A percentile compares a stretch with the other conserved stretches of the same genome.
Evolutionary conservation across 2,888 invertebrate genomes (phyloP).

Genomic region (Drosophila atripex): DNA sequence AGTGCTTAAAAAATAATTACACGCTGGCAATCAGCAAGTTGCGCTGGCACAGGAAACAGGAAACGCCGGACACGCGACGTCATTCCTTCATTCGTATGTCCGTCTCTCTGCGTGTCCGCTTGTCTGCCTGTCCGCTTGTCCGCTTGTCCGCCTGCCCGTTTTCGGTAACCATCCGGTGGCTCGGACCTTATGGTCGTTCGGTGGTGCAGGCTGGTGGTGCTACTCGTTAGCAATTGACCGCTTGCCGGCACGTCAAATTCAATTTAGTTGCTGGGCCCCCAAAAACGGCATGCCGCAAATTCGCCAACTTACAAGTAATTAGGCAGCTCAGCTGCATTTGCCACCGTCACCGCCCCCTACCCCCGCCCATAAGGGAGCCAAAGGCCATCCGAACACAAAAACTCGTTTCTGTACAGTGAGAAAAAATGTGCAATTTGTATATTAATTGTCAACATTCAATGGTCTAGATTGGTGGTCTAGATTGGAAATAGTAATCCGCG

Average conservation of each 20-base stretch:
- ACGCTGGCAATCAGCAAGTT: constrained; percentile 73
- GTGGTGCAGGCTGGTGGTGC: constrained; percentile 21
- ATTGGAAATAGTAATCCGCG: not conserved
- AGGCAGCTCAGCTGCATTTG: constrained; percentile 69
- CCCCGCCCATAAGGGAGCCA: constrained; percentile 21
- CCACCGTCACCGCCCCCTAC: too few species aligned
- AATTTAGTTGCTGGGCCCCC: constrained; percentile 71
- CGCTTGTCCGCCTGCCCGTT: not conserved
- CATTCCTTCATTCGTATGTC: constrained; percentile 53
- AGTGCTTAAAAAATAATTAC: constrained; percentile 79
- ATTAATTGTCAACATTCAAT: not conserved
- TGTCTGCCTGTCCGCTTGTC: not conserved
- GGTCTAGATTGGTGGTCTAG: not conserved
- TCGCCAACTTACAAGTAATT: constrained; percentile 82
- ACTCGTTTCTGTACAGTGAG: not conserved
- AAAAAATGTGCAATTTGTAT: not conserved
- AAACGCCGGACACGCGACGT: constrained; percentile 74
- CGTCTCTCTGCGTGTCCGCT: too few species aligned
- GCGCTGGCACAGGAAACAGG: constrained; percentile 67
- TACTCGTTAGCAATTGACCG: constrained; percentile 48
- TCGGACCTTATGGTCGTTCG: constrained; percentile 6
- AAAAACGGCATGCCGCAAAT: constrained; percentile 75
- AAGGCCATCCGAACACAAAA: constrained; percentile 15
- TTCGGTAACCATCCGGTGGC: constrained; percentile 22
- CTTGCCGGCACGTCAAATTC: constrained; percentile 67